Conservation (phyloP, 2,113 vertebrate genomes). For the Accipiter cooperii region DNA sequence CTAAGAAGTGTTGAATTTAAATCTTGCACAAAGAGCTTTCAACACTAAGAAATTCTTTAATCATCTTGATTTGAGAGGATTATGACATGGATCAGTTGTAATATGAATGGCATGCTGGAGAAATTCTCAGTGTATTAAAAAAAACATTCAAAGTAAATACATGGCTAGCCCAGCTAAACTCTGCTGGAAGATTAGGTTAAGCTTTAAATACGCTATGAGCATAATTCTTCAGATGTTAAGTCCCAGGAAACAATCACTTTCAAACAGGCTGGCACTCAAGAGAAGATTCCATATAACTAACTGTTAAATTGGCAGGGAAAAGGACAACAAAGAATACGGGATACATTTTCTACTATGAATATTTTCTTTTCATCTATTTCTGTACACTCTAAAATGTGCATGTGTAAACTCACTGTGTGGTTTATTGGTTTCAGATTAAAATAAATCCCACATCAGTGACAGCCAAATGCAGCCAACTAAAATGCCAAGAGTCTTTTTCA, state of each 20-base stretch:
- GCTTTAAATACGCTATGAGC: neutral
- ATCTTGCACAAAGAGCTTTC: neutral
- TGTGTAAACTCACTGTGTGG: neutral
- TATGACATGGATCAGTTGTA: neutral
- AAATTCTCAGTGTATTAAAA: neutral
- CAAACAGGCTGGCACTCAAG: neutral
- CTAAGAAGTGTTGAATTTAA: neutral
- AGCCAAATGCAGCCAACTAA: neutral
- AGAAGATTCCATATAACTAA: neutral
- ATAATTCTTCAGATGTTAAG: neutral
- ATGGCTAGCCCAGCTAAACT: neutral
- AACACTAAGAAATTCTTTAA: neutral
- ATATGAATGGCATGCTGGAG: neutral
- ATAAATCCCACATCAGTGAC: neutral
- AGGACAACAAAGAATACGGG: neutral
- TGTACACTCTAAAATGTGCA: neutral
- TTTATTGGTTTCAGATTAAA: neutral
- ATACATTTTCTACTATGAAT: neutral
- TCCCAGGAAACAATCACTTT: neutral
- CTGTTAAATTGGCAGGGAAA: neutral
- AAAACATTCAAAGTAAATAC: neutral
- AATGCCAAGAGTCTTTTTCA: neutral
- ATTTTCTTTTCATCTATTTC: neutral
- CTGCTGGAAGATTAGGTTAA: neutral
- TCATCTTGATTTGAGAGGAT: slow-evolving; percentile 10